Base-by-base conservation (phyloP, 2,888 invertebrate species). In the Dryobota labecula region DNA sequence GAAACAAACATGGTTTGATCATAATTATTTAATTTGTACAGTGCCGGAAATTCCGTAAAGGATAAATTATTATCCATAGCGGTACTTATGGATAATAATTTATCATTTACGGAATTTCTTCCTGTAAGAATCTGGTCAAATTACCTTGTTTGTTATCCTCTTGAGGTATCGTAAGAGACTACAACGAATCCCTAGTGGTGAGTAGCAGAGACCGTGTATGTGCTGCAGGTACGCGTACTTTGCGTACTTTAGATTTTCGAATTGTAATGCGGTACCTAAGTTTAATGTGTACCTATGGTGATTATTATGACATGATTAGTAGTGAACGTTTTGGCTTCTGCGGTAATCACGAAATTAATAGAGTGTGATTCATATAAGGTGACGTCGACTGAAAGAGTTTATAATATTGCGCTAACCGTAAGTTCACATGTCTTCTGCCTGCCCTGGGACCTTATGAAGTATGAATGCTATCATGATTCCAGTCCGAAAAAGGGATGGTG, bases 11-110 rank as follows among this genome's bases (percentile, higher is more conserved):
- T 24, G 47, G 30, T 57, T 15, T 27, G 43, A 24, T 57, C 18
- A 30, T 24, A 38, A 38, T 30, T 13, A 15, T 33, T 33, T 33
- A 38, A 24, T 38, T 76, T 15, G 30, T 13, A 36, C 27, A 24
- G 11, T 36, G 27, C 18, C 24, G 7, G 7, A 27, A 51, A 2
- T 33, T 33, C 6, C 36, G n/a, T n/a, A n/a, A n/a, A n/a, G n/a
- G n/a, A n/a, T n/a, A n/a, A n/a, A n/a, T n/a, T n/a, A n/a, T n/a
- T n/a, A n/a, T n/a, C n/a, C n/a, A n/a, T n/a, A n/a, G n/a, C n/a
- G n/a, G n/a, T n/a, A n/a, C n/a, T 5, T 36, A 38, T 33, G 33
- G 41, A 74, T 74, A 51, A 38, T 45, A 38, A 41, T 24, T 20
- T 30, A 9, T 41, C 5, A 7, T 38, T 49, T 11, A 1, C 6